Evolutionary conservation across 1,140 invertebrate species (phyloP).

Genomic region (Tyrophagus putrescentiae): DNA sequence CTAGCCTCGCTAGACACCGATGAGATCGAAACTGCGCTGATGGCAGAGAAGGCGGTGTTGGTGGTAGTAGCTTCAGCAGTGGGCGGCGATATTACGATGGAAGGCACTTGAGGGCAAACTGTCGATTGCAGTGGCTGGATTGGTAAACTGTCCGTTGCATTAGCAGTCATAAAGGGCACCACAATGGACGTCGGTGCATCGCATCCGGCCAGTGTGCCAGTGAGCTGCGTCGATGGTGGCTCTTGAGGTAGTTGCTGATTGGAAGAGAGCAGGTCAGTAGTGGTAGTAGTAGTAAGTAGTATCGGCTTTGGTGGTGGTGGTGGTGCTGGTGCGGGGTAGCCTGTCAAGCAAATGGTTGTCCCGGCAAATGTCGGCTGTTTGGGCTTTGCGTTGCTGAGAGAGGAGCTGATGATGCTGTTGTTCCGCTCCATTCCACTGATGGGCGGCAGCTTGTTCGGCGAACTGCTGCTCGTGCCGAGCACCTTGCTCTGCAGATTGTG

Average conservation of each 20-base stretch:
- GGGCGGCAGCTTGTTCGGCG: not conserved
- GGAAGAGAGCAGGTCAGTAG: not conserved
- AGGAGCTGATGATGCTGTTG: not conserved
- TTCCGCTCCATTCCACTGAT: not conserved
- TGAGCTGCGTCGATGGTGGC: not conserved
- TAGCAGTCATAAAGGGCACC: no score
- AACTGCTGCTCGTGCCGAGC: not conserved
- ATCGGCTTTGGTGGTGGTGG: not conserved
- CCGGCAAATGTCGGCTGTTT: not conserved
- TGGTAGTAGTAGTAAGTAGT: not conserved
- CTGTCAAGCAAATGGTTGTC: no score
- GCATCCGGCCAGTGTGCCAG: no score
- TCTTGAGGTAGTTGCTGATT: not conserved
- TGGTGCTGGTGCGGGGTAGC: no score
- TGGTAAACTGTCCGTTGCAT: not conserved
- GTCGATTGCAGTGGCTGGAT: not conserved
- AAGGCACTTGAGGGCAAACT: no score
- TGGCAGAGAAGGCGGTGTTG: no score
- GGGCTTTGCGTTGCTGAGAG: not conserved
- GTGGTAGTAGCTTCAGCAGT: no score
- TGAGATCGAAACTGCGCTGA: no score
- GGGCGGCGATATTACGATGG: no score
- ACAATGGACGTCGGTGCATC: not conserved
- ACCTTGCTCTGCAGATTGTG: slow-evolving; percentile 3
- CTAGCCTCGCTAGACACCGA: no score